Evolutionary conservation across 1,140 invertebrate genomes (phyloP).

Genomic region (Neotoxoptera formosana): DNA sequence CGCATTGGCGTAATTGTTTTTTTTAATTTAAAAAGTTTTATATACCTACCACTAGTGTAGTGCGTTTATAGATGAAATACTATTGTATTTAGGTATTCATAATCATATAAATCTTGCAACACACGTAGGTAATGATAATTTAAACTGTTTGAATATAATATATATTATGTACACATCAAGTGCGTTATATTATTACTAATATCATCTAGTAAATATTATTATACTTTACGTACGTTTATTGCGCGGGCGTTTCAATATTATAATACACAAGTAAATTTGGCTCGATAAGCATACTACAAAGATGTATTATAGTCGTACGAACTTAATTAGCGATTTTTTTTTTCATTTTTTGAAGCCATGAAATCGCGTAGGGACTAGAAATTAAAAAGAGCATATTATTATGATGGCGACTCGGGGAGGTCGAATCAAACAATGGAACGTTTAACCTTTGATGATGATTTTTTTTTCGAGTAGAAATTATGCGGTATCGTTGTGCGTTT

Average conservation of each 20-base stretch:
- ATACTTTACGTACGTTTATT: not conserved
- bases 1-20: not conserved
- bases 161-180: not conserved
- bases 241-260: not conserved
- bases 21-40: conserved; percentile 9
- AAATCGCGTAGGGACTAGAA: not conserved
- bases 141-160: not conserved
- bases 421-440: conserved; percentile 2
- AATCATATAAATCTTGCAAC: not conserved
- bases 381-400: not conserved
- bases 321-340: conserved; percentile 17
- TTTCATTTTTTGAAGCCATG: not conserved
- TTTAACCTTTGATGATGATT: conserved; percentile 15
- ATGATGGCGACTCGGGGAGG: not conserved
- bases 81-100: not conserved
- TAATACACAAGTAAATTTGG: not conserved
- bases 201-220: not conserved
- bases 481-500: not conserved
- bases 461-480: not conserved
- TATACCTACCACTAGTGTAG: not conserved
- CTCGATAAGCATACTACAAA: not conserved
- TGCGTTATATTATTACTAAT: not conserved
- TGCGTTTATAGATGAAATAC: not conserved
- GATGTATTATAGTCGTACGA: not conserved
- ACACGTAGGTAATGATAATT: not conserved